Conservation (phyloP, 92 coral and sea anemone genomes). For the Heliopora coerulea region DNA sequence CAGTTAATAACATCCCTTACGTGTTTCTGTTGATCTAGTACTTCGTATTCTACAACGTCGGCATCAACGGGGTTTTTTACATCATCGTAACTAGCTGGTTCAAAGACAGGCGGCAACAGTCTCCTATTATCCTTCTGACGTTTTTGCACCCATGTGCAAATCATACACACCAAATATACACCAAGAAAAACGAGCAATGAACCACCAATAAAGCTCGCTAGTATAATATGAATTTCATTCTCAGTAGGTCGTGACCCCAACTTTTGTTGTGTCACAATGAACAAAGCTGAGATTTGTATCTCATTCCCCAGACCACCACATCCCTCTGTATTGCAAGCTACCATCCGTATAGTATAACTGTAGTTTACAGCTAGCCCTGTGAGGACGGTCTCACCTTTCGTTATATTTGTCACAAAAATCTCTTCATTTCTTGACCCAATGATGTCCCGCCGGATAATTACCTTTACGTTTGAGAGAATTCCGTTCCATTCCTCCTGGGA, state of each 20-base stretch:
- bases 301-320: constrained; percentile 6
- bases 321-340: constrained; percentile 19
- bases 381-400: neutral
- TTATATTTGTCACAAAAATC: neutral
- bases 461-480: constrained; percentile 3
- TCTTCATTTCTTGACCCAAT: neutral
- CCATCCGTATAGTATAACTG: neutral
- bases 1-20: neutral
- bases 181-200: neutral
- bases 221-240: neutral
- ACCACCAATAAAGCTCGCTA: neutral
- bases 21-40: neutral
- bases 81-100: neutral
- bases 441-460: neutral
- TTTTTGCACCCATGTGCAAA: neutral
- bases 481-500: constrained; percentile 29
- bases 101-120: neutral
- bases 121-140: neutral
- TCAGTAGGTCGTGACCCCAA: neutral
- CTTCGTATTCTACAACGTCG: neutral
- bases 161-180: neutral
- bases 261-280: too few relatives aligned
- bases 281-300: neutral
- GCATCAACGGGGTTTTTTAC: neutral
- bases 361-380: neutral